These are phyloP conservation scores for Jordanella pulchra DNA, from an alignment of 2,797 vertebrate species.

Conservation along the genomic window DNA sequence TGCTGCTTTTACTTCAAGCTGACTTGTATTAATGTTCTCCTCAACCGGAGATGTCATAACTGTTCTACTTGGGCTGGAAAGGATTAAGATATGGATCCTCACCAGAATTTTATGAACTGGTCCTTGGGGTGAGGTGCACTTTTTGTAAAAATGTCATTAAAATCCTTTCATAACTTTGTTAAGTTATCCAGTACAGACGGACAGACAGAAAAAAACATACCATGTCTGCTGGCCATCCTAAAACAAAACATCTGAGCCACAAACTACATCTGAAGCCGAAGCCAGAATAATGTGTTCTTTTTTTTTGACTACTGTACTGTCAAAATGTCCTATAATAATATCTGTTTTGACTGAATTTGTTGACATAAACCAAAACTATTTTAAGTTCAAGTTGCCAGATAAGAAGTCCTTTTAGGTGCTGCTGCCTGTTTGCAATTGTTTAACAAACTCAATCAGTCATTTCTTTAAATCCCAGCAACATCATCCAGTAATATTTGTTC, in stretches of 20 bases:
- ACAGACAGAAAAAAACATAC: neutral
- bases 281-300: neutral
- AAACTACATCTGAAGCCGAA: neutral
- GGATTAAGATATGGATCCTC: too few relatives aligned
- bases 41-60: neutral
- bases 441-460: neutral
- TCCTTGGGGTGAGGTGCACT: too few relatives aligned
- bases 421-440: neutral
- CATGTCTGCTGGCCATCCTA: neutral
- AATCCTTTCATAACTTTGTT: too few relatives aligned
- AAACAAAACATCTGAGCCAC: neutral
- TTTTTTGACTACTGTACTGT: neutral
- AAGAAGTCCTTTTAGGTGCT: neutral
- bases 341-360: neutral
- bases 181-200: too few relatives aligned
- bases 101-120: too few relatives aligned
- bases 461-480: neutral
- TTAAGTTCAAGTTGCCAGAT: too few relatives aligned
- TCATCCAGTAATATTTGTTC: neutral
- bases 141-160: too few relatives aligned
- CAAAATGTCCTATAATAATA: neutral
- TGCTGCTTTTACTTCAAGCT: neutral
- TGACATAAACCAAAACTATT: neutral
- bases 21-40: neutral
- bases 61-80: too few relatives aligned